A percentile compares a stretch with the other conserved stretches of the same genome.
Conservation (phyloP, 2,888 invertebrate species). For the Hyppa rectilinea region DNA sequence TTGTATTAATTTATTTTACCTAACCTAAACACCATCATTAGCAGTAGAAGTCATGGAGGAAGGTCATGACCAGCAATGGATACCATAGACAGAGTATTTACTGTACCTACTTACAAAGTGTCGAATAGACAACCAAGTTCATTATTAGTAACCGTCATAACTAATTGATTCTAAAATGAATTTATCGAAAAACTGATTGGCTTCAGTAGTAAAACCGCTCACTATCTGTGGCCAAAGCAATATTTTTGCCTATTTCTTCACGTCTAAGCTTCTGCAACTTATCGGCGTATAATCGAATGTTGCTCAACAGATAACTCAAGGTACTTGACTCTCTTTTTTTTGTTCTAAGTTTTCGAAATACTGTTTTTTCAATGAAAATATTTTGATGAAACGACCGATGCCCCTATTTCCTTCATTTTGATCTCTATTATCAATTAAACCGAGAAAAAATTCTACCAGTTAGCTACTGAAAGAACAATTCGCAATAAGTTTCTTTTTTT, state of each 20-base stretch:
- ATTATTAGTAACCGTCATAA: neutral
- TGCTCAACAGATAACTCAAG: slow-evolving; percentile 68
- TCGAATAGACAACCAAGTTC: neutral
- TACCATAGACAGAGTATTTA: neutral
- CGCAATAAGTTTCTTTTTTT: slow-evolving; percentile 2
- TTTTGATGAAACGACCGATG: slow-evolving; percentile 39
- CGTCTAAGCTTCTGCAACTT: slow-evolving; percentile 69
- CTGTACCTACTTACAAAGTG: neutral
- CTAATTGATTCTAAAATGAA: slow-evolving; percentile 53
- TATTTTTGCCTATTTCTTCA: slow-evolving; percentile 70
- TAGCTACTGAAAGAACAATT: neutral
- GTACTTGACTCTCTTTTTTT: slow-evolving; percentile 60
- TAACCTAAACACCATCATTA: too few species aligned
- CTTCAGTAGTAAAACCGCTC: slow-evolving; percentile 46
- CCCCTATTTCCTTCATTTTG: slow-evolving; percentile 18
- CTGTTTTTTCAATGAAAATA: slow-evolving; percentile 37
- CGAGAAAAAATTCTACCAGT: neutral
- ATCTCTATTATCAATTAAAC: slow-evolving; percentile 27
- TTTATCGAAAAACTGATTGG: slow-evolving; percentile 53
- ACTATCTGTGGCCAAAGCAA: slow-evolving; percentile 33
- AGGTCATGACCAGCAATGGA: neutral
- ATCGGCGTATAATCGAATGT: slow-evolving; percentile 72
- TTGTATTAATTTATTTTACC: too few species aligned
- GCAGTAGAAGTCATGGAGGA: neutral
- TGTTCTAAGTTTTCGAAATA: slow-evolving; percentile 53